Conservation (phyloP, 2,113 vertebrate species). For the Alethe diademata region DNA sequence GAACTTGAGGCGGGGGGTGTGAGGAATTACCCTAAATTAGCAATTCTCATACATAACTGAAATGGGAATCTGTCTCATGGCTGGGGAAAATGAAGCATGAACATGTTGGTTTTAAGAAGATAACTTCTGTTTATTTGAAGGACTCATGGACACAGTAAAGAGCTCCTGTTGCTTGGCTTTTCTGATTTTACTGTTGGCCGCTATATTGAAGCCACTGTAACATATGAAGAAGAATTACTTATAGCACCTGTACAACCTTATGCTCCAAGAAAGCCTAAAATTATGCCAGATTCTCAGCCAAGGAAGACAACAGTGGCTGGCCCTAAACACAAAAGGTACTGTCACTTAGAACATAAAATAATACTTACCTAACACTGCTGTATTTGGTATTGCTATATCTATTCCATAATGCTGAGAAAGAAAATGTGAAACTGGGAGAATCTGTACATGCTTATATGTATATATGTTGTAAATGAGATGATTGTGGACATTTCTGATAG, state of each 20-base stretch:
- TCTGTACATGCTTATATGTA: neutral
- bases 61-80: neutral
- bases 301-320: conserved; percentile 47
- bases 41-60: neutral
- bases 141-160: conserved; percentile 81
- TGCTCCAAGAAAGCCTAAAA: conserved; percentile 38
- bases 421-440: neutral
- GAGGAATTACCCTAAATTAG: neutral
- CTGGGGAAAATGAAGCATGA: neutral
- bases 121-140: conserved; percentile 66
- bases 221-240: conserved; percentile 76
- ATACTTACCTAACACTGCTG: neutral
- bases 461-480: neutral
- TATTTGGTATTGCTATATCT: neutral
- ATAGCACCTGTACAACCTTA: conserved; percentile 71
- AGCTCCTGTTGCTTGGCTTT: conserved; percentile 90
- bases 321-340: conserved; percentile 68
- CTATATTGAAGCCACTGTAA: conserved; percentile 80
- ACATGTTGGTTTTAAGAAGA: neutral
- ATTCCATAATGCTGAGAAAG: neutral
- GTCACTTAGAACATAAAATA: neutral
- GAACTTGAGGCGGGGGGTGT: neutral
- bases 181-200: conserved; percentile 84
- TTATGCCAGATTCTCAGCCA: neutral
- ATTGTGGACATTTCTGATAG: neutral